A percentile compares a stretch with the other conserved stretches of the same genome.
Conservation (phyloP, 2,797 vertebrate genomes). For the Dipus sagitta region DNA sequence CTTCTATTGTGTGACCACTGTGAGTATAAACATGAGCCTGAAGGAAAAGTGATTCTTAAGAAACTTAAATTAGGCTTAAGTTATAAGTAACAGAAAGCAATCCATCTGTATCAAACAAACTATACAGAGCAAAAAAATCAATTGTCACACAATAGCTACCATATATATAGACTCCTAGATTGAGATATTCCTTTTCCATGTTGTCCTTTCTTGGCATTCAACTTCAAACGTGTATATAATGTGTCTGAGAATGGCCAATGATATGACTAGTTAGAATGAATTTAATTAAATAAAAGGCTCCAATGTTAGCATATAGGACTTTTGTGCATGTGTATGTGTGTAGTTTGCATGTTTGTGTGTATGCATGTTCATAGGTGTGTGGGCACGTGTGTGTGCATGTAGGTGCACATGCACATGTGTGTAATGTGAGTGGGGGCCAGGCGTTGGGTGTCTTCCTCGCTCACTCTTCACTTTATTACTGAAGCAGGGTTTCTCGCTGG, state of each 20-base stretch:
- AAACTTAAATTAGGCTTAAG: slow-evolving; percentile 52
- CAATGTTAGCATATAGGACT: slow-evolving; percentile 7
- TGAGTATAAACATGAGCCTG: not conserved
- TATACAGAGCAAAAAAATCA: not conserved
- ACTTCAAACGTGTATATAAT: not conserved
- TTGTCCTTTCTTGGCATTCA: slow-evolving; percentile 18
- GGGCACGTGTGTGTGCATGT: no score
- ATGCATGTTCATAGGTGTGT: no score
- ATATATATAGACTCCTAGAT: not conserved
- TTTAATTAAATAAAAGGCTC: slow-evolving; percentile 46
- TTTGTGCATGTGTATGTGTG: not conserved
- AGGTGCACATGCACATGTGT: no score
- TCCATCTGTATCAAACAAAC: not conserved
- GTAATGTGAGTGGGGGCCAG: no score
- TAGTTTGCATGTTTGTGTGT: no score
- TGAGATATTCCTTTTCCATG: not conserved
- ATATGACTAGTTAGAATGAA: not conserved
- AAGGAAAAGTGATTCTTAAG: slow-evolving; percentile 22
- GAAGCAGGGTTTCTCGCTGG: no score
- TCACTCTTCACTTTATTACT: no score
- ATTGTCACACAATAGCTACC: not conserved
- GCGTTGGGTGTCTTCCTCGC: no score
- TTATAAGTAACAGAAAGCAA: slow-evolving; percentile 58
- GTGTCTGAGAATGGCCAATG: not conserved
- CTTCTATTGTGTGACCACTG: not conserved